phyloP scores from a whole-genome alignment of 2,113 vertebrate species.

The Paracyprichromis sp. region DNA sequence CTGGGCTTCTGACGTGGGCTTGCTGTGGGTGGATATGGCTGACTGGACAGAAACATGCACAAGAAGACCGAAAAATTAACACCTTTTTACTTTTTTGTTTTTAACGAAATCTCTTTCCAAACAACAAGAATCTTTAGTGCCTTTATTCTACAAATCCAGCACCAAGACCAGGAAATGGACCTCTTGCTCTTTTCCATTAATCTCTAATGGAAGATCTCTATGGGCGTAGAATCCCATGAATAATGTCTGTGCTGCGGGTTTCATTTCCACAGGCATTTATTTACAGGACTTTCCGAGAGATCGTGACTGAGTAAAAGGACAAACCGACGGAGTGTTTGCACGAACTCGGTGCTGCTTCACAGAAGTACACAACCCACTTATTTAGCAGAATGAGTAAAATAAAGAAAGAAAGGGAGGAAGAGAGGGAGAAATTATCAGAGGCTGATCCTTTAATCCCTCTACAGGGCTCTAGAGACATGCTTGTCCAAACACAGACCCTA shows the following conservation, averaged over 20 bases:
- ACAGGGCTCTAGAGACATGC: conserved; percentile 42
- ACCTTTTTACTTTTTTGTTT: background rate
- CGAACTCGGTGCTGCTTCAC: background rate
- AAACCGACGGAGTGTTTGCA: background rate
- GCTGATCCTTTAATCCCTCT: conserved; percentile 68
- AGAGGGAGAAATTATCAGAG: conserved; percentile 38
- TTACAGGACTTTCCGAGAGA: conserved; percentile 43
- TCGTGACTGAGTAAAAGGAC: background rate
- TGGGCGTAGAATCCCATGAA: conserved; percentile 38
- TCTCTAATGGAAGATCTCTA: conserved; percentile 43
- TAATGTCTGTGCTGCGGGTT: conserved; percentile 52
- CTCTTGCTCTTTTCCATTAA: conserved; percentile 21
- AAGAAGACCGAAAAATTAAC: background rate
- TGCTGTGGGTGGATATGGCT: conserved; percentile 4
- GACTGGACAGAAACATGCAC: background rate
- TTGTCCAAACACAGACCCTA: conserved; percentile 35
- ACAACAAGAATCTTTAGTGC: background rate
- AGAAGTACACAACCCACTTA: conserved; percentile 7
- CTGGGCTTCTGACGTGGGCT: conserved; percentile 32
- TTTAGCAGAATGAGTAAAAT: background rate
- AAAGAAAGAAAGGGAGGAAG: background rate
- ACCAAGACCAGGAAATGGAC: conserved; percentile 11
- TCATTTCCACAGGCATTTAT: conserved; percentile 51
- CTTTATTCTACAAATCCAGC: background rate
- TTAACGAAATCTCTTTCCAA: background rate